Evolutionary conservation across 2,113 vertebrate species (phyloP), one percentile per base, ranked within the genome.

Genomic region (Phalacrocorax carbo): DNA sequence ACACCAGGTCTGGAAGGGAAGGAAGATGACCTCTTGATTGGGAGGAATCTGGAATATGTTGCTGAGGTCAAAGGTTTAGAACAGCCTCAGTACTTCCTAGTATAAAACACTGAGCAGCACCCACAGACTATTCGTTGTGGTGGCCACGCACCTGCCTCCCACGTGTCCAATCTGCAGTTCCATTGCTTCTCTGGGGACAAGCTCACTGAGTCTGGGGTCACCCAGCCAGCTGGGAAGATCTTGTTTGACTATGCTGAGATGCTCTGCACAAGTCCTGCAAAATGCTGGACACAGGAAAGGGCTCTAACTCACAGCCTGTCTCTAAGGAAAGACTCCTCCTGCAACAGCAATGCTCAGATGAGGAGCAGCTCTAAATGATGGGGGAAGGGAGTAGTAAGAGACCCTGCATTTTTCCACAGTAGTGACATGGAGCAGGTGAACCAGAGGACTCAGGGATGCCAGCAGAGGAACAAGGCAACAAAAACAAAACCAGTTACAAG

Each of bases 21-120:
- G 42, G 51, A 94, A 90, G 54, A 48, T 91, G 51, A 72, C n/a
- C 5, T 2, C 83, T 95, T 90, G 83, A 86, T 52, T 36, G 14
- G 5, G 22, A 93, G 58, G 86, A 96, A 96, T 94, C 38, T 42
- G 42, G 64, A 94, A 23, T 58, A 96, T 87, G 95, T 72, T 4
- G 1, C 18, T 5, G 34, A 49, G 86, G 64, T 94, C 93, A 96
- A 95, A 97, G 61, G 76, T 93, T 93, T 60, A 71, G 18, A 91
- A 61, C 11, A 73, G 79, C 18, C 65, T 78, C 51, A 36, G 55
- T 57, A 60, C 65, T 93, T 91, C 73, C 54, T 60, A 23, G 10
- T 79, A 18, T 60, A 71, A 92, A 73, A 86, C 72, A 88, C 68
- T 19, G 36, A 75, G 65, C 55, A 94, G 62, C 71, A 85, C 44